Percentiles rank a stretch among this genome's conserved stretches.
These are phyloP conservation scores for Lepetodrilus schrolli DNA, from an alignment of 2,888 invertebrate species.

Conservation along the genomic window DNA sequence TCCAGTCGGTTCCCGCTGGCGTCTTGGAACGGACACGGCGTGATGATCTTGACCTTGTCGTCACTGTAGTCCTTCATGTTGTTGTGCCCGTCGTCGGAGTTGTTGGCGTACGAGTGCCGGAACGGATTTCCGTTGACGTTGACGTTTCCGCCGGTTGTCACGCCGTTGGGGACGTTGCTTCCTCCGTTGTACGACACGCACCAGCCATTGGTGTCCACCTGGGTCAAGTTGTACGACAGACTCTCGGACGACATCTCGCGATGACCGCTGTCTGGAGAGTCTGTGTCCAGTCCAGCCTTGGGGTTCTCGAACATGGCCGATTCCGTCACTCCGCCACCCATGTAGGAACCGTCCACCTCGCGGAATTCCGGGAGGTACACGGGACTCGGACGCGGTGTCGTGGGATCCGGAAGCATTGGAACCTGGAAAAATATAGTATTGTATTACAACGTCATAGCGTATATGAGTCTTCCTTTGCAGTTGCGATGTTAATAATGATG, in stretches of 20 bases:
- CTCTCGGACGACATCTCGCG: conserved; percentile 73
- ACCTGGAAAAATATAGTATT: conserved; percentile 62
- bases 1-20: conserved; percentile 52
- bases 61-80: conserved; percentile 26
- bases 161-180: conserved; percentile 43
- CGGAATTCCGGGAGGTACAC: conserved; percentile 60
- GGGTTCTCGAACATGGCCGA: conserved; percentile 56
- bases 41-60: conserved; percentile 47
- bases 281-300: conserved; percentile 65
- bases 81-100: not conserved
- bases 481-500: no score
- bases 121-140: conserved; percentile 29
- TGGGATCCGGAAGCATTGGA: conserved; percentile 64
- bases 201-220: conserved; percentile 58
- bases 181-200: conserved; percentile 41
- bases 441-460: no score
- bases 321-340: conserved; percentile 44
- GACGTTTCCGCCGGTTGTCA: conserved; percentile 39
- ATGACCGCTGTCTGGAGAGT: conserved; percentile 74
- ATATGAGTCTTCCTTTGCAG: no score
- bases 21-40: conserved; percentile 47
- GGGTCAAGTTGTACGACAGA: conserved; percentile 52
- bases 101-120: conserved; percentile 38
- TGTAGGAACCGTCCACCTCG: conserved; percentile 44
- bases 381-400: conserved; percentile 68